Evolutionary conservation across 2,797 vertebrate genomes (phyloP).

Genomic region (Lutjanus campechanus): DNA sequence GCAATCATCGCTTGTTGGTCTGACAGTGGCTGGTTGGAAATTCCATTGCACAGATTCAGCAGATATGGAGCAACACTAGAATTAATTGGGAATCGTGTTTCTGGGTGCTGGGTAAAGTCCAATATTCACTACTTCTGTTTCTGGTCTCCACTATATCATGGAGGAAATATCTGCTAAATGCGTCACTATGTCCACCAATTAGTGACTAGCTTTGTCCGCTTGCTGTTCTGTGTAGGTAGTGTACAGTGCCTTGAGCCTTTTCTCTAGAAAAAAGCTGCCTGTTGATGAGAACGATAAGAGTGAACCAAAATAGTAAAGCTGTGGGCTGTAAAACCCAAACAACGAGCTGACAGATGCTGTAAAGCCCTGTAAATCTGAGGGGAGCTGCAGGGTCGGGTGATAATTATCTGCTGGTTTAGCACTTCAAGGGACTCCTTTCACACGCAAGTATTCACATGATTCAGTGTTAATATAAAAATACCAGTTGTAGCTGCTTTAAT

Average conservation of each 20-base stretch:
- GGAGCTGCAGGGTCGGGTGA: neutral
- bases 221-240: too few relatives aligned
- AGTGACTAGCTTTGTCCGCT: too few relatives aligned
- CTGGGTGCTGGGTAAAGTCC: neutral
- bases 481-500: neutral
- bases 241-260: neutral
- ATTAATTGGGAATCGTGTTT: neutral
- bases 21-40: too few relatives aligned
- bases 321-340: neutral
- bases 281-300: neutral
- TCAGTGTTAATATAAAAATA: neutral
- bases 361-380: neutral
- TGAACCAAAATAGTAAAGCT: neutral
- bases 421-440: neutral
- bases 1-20: too few relatives aligned
- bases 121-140: neutral
- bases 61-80: neutral
- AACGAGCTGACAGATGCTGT: neutral
- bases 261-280: neutral
- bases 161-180: too few relatives aligned
- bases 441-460: too few relatives aligned
- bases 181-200: too few relatives aligned
- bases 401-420: neutral
- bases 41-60: neutral
- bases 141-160: neutral